Conservation (phyloP, 2,797 vertebrate species). For the Cephalopachus bancanus region DNA sequence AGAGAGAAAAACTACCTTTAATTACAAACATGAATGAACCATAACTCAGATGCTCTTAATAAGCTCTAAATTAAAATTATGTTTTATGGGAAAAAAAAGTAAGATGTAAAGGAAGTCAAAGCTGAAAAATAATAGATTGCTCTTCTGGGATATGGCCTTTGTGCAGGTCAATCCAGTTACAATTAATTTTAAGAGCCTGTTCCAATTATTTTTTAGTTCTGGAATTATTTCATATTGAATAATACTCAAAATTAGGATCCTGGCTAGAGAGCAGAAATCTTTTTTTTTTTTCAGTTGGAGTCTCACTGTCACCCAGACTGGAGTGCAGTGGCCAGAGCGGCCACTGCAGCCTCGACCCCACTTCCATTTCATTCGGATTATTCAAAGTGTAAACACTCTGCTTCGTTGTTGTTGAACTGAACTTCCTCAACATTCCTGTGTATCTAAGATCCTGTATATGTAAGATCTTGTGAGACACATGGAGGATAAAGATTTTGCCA, state of each 20-base stretch:
- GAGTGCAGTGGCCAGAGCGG: no score
- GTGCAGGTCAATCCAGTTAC: constrained; percentile 59
- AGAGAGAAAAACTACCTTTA: constrained; percentile 72
- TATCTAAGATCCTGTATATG: neutral
- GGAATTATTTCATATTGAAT: constrained; percentile 76
- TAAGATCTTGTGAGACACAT: constrained; percentile 54
- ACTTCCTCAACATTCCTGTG: constrained; percentile 58
- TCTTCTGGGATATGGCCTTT: constrained; percentile 65
- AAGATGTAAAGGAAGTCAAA: constrained; percentile 69
- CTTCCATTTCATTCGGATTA: constrained; percentile 53
- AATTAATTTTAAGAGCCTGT: constrained; percentile 65
- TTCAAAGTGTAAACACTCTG: constrained; percentile 47
- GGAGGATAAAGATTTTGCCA: constrained; percentile 39
- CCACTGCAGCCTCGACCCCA: neutral
- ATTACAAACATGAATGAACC: constrained; percentile 75
- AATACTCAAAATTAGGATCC: constrained; percentile 71
- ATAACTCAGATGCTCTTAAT: constrained; percentile 78
- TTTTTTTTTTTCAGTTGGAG: constrained; percentile 46
- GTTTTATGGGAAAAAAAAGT: constrained; percentile 64
- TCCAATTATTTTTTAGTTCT: constrained; percentile 76
- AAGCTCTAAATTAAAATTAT: constrained; percentile 78
- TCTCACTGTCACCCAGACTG: no score
- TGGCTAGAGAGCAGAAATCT: constrained; percentile 55
- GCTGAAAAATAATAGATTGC: constrained; percentile 66
- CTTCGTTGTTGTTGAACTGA: constrained; percentile 27